phyloP scores from a whole-genome alignment of 2,797 vertebrate species.

The Mareca penelope region DNA sequence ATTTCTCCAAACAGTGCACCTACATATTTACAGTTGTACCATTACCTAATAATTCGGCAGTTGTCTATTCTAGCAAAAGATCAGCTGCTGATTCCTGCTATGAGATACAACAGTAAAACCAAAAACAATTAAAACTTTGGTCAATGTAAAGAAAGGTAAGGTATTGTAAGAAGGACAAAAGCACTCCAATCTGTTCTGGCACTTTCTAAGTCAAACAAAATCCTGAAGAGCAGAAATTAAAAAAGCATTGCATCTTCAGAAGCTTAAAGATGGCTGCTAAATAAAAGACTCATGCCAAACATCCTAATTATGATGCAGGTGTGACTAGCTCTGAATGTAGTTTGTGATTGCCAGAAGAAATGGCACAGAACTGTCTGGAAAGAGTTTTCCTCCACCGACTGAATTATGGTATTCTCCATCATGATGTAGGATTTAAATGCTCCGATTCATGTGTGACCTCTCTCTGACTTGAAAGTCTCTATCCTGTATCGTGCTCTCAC shows the following conservation, averaged over 20 bases:
- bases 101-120: not conserved
- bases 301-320: not conserved
- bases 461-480: not conserved
- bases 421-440: not conserved
- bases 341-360: not conserved
- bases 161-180: not conserved
- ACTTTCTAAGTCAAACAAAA: not conserved
- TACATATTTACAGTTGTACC: not conserved
- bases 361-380: not conserved
- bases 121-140: not conserved
- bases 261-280: not conserved
- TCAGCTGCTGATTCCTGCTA: not conserved
- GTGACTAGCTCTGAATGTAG: not conserved
- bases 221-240: not conserved
- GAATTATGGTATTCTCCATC: not conserved
- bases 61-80: not conserved
- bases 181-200: not conserved
- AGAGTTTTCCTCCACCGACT: not conserved
- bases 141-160: not conserved
- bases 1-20: not conserved
- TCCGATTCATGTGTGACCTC: fast-evolving
- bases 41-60: not conserved
- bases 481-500: not conserved
- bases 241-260: not conserved
- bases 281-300: not conserved